These are phyloP conservation scores for Carposina sasakii DNA, from an alignment of 1,140 invertebrate species.

Conservation along the genomic window DNA sequence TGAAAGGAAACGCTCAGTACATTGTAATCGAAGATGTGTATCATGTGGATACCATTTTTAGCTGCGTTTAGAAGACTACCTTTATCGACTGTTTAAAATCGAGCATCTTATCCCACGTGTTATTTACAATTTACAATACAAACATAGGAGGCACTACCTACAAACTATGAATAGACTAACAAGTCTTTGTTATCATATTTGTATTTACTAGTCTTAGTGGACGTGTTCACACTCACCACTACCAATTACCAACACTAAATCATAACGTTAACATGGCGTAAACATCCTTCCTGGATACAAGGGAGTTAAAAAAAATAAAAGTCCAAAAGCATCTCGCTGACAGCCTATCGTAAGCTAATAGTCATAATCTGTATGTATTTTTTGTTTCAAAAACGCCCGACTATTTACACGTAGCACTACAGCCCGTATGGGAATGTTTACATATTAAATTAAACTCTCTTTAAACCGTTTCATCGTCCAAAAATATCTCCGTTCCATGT, in stretches of 20 bases:
- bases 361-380: conserved; percentile 59
- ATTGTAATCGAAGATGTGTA: no score
- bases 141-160: conserved; percentile 33
- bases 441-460: conserved; percentile 46
- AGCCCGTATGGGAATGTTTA: conserved; percentile 65
- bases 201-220: conserved; percentile 59
- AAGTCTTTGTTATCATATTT: conserved; percentile 66
- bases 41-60: no score
- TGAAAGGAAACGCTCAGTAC: no score
- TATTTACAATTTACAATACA: no score
- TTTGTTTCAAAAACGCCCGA: conserved; percentile 32
- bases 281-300: conserved; percentile 54
- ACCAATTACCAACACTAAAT: conserved; percentile 68
- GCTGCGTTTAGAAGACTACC: no score
- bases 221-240: conserved; percentile 65
- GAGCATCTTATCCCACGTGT: no score
- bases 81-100: no score
- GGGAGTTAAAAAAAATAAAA: conserved; percentile 46
- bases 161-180: conserved; percentile 48
- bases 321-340: conserved; percentile 60
- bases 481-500: conserved; percentile 34
- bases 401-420: conserved; percentile 53
- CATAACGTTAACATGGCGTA: conserved; percentile 60
- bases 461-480: conserved; percentile 37
- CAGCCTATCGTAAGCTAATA: conserved; percentile 61